Base-by-base conservation (phyloP, 2,797 vertebrate genomes). In the Poeciliopsis paucimaculata region DNA sequence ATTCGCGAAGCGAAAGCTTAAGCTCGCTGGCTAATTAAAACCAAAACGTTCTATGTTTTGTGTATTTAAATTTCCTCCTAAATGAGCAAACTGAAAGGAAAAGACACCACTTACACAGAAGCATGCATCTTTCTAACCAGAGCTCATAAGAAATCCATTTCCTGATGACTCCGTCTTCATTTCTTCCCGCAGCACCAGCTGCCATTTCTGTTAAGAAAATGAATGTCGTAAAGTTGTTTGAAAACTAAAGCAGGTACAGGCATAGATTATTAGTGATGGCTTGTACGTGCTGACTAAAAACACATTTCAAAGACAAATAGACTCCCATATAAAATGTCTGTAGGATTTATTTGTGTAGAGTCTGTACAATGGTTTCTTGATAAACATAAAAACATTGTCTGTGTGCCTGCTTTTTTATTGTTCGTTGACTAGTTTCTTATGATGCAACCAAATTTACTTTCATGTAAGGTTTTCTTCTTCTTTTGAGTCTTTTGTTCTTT, bases 71-170 rank as follows among this genome's bases (percentile, higher is more conserved):
- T 41, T 11, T 26, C 36, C 20, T 68, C 36, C 34, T 68, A 68
- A 68, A 68, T 41, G 18, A 68, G 64, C 39, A 68, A 68, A 68
- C 36, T 26, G 64, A 68, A 68, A 41, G 7, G 64, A 68, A 41
- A 68, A 2, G 10, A 68, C 7, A 26, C 36, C 62, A 39, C 62
- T 66, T 66, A 10, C 36, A 23, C 18, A 41, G 9, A 68, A 5
- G 10, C 18, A 41, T 41, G 64, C 20, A 26, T 36, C 60, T 34
- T 64, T 64, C 31, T 36, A 41, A 23, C 36, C 18, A 68, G 39
- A 12, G 64, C 36, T 68, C 64, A 68, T 68, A 39, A 68, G 34
- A 68, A 68, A 68, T 5, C 18, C 2, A 26, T 66, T 36, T 36
- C 16, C 16, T 66, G 36, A 66, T 66, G 31, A 10, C 20, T 36